Percentiles rank a stretch among this genome's conserved stretches.
Evolutionary conservation across 2,888 invertebrate genomes (phyloP).

Genomic region (Noctua comes): DNA sequence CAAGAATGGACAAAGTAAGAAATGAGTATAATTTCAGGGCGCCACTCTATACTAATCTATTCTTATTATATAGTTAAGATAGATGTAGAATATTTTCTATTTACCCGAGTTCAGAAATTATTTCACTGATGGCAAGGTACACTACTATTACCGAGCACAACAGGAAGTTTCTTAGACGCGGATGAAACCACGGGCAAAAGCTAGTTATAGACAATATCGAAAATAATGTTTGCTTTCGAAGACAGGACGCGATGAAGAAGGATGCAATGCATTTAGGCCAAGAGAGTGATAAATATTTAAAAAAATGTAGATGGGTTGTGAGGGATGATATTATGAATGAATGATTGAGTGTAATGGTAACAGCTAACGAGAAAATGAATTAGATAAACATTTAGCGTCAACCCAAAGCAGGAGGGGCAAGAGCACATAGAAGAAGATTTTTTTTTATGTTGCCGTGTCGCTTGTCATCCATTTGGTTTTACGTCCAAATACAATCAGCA

Average conservation of each 20-base stretch:
- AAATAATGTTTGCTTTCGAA: background rate
- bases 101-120: too few species aligned
- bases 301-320: background rate
- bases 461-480: background rate
- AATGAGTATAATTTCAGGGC: too few species aligned
- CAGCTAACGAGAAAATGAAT: background rate
- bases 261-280: background rate
- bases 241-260: background rate
- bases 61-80: background rate
- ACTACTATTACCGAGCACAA: too few species aligned
- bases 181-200: too few species aligned
- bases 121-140: too few species aligned
- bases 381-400: background rate
- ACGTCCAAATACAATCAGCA: background rate
- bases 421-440: background rate
- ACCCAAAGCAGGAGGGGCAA: background rate
- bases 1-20: background rate
- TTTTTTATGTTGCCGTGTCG: background rate
- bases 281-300: too few species aligned
- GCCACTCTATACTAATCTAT: background rate
- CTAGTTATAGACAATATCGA: too few species aligned
- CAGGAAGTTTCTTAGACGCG: too few species aligned
- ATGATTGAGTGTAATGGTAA: background rate
- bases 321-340: background rate
- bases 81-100: too few species aligned